phyloP scores from a whole-genome alignment of 2,888 invertebrate genomes.

The Bombylius discolor region DNA sequence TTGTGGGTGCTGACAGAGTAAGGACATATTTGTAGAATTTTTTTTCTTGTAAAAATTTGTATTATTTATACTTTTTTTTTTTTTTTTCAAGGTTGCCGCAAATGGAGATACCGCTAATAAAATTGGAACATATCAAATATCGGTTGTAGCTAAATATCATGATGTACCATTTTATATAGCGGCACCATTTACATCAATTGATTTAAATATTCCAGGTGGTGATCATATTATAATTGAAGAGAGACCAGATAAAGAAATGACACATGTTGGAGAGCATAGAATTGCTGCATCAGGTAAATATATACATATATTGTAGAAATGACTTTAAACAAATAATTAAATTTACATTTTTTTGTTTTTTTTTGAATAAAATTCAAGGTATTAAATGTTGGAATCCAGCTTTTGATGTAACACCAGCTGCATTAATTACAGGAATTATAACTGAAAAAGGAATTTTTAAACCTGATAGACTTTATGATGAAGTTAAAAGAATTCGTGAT shows the following conservation, averaged over 20 bases:
- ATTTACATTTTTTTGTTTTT: neutral
- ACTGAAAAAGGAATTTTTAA: slow-evolving; percentile 83
- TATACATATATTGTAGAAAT: neutral
- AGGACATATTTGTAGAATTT: slow-evolving; percentile 14
- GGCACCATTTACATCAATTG: slow-evolving; percentile 85
- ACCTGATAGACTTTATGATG: slow-evolving; percentile 39
- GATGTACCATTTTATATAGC: slow-evolving; percentile 90
- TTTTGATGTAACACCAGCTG: slow-evolving; percentile 93
- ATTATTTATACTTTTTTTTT: slow-evolving; percentile 1
- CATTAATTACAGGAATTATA: slow-evolving; percentile 82
- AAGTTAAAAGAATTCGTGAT: slow-evolving; percentile 18
- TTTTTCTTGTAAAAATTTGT: neutral
- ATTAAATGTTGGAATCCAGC: slow-evolving; percentile 96
- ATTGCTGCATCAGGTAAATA: slow-evolving; percentile 72
- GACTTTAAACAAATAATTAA: neutral
- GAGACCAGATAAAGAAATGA: slow-evolving; percentile 82
- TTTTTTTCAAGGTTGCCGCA: slow-evolving; percentile 52
- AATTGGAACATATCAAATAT: slow-evolving; percentile 94
- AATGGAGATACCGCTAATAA: slow-evolving; percentile 99
- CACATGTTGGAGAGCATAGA: slow-evolving; percentile 69
- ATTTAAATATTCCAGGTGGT: slow-evolving; percentile 64
- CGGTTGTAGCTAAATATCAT: slow-evolving; percentile 82
- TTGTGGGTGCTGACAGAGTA: slow-evolving; percentile 96
- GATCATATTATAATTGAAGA: slow-evolving; percentile 88
- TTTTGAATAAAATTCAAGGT: slow-evolving; percentile 41